These are phyloP conservation scores for Syngnathus acus DNA, from an alignment of 2,797 vertebrate species.

Conservation along the genomic window DNA sequence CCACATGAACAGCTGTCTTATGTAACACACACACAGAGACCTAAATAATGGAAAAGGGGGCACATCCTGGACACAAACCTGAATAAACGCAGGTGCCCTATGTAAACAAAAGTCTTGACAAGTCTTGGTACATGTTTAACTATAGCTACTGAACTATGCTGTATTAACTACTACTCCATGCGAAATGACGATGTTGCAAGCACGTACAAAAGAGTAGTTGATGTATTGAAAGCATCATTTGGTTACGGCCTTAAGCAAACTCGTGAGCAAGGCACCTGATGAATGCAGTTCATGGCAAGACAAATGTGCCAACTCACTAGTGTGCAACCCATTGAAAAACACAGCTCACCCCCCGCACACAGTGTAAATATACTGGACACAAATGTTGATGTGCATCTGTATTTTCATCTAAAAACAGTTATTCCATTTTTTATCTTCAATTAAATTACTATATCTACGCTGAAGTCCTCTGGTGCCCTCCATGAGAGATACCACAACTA, in stretches of 20 bases:
- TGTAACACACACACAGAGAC: constrained; percentile 50
- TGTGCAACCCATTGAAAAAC: background rate
- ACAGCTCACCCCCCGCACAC: background rate
- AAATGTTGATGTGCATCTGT: too few species aligned
- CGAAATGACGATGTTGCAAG: background rate
- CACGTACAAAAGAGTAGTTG: background rate
- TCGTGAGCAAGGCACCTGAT: background rate
- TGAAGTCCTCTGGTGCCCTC: too few species aligned
- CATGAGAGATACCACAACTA: too few species aligned
- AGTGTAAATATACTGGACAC: too few species aligned
- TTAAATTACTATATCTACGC: too few species aligned
- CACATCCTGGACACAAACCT: constrained; percentile 33
- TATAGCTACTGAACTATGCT: background rate
- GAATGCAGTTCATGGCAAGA: background rate
- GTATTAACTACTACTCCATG: background rate
- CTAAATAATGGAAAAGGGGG: constrained; percentile 42
- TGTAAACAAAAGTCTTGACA: constrained; percentile 10
- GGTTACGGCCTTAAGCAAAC: background rate
- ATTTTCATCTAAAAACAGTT: too few species aligned
- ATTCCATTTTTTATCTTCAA: too few species aligned
- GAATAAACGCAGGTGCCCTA: constrained; percentile 32
- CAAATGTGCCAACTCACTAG: background rate
- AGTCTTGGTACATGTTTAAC: background rate
- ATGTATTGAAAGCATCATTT: background rate
- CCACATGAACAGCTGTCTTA: constrained; percentile 70